Percentiles rank a stretch among this genome's conserved stretches.
These are phyloP conservation scores for Pachyseris speciosa DNA, from an alignment of 64 coral and sea anemone genomes.

Conservation along the genomic window DNA sequence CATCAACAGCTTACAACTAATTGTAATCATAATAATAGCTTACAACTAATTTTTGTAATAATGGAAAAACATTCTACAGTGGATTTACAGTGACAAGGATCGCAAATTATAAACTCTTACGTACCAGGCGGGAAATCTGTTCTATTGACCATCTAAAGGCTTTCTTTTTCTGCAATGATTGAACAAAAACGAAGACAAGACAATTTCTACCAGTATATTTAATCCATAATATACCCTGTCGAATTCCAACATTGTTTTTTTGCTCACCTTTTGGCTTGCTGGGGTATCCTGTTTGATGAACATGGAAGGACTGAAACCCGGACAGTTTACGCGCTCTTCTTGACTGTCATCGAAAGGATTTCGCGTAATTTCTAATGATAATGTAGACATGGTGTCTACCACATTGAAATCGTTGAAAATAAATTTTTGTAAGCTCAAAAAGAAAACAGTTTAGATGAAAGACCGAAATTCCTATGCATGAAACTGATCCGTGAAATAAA, in stretches of 20 bases:
- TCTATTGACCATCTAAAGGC: constrained; percentile 96
- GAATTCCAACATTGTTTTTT: neutral
- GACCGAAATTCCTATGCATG: neutral
- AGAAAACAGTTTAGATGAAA: neutral
- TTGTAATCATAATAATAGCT: no score
- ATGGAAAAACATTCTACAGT: no score
- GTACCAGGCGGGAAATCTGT: constrained; percentile 96
- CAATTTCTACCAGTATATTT: neutral
- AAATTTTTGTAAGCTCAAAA: neutral
- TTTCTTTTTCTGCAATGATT: constrained; percentile 69
- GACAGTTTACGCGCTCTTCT: constrained; percentile 82
- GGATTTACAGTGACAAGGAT: neutral
- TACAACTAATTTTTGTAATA: no score
- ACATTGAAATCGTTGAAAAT: constrained; percentile 4
- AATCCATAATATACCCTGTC: neutral
- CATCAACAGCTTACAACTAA: no score
- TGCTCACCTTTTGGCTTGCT: constrained; percentile 76
- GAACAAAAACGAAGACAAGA: neutral
- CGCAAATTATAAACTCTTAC: constrained; percentile 4
- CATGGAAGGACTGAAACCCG: constrained; percentile 97
- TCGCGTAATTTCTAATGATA: constrained; percentile 85
- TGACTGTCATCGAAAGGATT: constrained; percentile 92
- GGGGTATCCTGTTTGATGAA: constrained; percentile 88
- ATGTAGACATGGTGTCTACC: constrained; percentile 71
- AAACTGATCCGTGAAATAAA: neutral